These are phyloP conservation scores for Caiman crocodilus DNA, from an alignment of 2,797 vertebrate genomes.

Conservation along the genomic window DNA sequence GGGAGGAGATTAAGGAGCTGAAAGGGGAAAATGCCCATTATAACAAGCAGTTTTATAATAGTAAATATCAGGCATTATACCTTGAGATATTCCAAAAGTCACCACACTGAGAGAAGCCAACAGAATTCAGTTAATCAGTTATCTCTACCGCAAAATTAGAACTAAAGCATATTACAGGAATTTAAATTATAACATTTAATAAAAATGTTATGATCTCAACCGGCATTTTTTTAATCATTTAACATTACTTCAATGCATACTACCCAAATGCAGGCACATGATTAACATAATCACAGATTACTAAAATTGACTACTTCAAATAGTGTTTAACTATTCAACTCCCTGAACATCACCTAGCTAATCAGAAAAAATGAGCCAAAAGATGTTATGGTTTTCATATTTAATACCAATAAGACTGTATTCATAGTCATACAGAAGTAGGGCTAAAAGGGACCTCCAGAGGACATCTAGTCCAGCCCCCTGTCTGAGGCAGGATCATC, in stretches of 20 bases:
- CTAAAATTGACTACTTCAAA: not conserved
- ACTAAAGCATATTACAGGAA: not conserved
- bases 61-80: not conserved
- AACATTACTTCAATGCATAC: not conserved
- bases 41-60: not conserved
- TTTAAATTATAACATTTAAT: not conserved
- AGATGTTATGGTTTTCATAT: not conserved
- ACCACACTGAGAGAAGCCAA: not conserved
- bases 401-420: no score
- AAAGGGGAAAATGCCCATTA: not conserved
- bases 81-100: not conserved
- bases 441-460: no score
- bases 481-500: no score
- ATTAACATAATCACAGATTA: not conserved
- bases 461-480: no score
- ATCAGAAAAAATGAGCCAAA: conserved; percentile 19
- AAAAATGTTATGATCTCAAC: not conserved
- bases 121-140: fast-evolving
- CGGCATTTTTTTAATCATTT: not conserved
- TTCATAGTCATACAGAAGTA: no score
- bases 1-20: not conserved
- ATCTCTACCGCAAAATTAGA: not conserved
- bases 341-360: not conserved
- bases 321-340: not conserved
- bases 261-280: fast-evolving